Base-by-base conservation (phyloP, 2,113 vertebrate species). In the Machaerirhynchus nigripectus region DNA sequence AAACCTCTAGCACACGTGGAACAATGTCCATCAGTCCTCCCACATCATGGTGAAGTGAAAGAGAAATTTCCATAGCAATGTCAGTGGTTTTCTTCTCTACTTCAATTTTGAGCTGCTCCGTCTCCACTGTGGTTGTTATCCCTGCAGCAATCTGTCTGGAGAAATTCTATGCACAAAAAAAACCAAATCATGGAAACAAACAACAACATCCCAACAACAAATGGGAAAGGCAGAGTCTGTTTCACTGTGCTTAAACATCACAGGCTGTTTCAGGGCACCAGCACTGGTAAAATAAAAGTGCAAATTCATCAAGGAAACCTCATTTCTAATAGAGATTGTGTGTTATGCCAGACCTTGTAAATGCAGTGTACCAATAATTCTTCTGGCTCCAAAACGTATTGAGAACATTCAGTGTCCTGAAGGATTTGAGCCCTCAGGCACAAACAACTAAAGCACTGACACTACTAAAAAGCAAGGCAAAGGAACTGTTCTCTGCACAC, bases 11-110 rank as follows among this genome's bases (percentile, higher is more conserved):
- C 22, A 55, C 67, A 30, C 3, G 9, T 23, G 98, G 98, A 73
- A 98, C 35, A 14, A 97, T 5, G 35, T 97, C 96, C n/a, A 56
- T 81, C 55, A 98, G 96, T 49, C 87, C 90, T 74, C 77, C 71
- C 53, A 98, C 61, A 47, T 98, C 84, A 42, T 98, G 98, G 86
- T 97, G 95, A 75, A 98, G 88, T 24, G 93, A 97, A 71, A 98
- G 56, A 46, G 40, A 84, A 33, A 98, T 53, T 73, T 93, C 69
- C 33, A 64, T 40, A 18, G 95, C 76, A 52, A 47, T 93, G 46
- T 92, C 96, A 60, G 87, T 96, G 57, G 40, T 90, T 89, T 82
- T 96, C 50, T 90, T 91, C 44, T 97, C 94, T 31, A 98, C 78
- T 91, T 95, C 81, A 22, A 97, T n/a, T 24, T 81, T 92, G 28